Conservation (phyloP, 2,888 invertebrate species). For the Uloborus plumipes region DNA sequence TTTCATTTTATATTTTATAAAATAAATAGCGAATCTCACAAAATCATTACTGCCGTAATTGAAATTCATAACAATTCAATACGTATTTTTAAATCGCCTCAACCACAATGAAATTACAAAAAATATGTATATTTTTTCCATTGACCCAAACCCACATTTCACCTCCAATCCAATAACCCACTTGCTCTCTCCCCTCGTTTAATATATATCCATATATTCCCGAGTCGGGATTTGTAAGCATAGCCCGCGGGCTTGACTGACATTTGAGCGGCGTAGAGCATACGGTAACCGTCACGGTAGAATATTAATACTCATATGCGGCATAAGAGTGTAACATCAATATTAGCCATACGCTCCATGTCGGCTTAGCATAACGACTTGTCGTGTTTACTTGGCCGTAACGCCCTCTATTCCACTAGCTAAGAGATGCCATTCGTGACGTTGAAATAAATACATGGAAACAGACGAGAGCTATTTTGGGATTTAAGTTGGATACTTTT, state of each 20-base stretch:
- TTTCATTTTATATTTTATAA: too few species aligned
- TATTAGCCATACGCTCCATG: constrained; percentile 57
- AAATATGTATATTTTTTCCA: too few species aligned
- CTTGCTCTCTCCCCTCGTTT: constrained; percentile 15
- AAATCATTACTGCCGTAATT: too few species aligned
- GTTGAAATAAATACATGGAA: too few species aligned
- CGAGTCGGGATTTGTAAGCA: constrained; percentile 2
- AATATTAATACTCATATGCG: constrained; percentile 51
- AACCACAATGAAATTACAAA: too few species aligned
- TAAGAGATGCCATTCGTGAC: too few species aligned
- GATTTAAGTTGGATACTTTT: too few species aligned
- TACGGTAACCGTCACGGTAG: constrained; percentile 36
- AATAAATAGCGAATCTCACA: too few species aligned
- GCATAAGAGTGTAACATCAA: constrained; percentile 49
- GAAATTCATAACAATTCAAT: too few species aligned
- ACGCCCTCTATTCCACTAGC: neutral
- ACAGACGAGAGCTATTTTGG: too few species aligned
- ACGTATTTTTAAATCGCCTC: too few species aligned
- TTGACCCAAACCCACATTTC: neutral
- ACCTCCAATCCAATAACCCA: constrained; percentile 43
- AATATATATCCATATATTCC: constrained; percentile 7
- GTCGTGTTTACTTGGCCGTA: constrained; percentile 43
- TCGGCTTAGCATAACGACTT: constrained; percentile 30
- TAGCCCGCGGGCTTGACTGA: constrained; percentile 24
- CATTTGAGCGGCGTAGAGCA: constrained; percentile 21